phyloP scores from a whole-genome alignment of 2,113 vertebrate species.

The Austrofundulus limnaeus region DNA sequence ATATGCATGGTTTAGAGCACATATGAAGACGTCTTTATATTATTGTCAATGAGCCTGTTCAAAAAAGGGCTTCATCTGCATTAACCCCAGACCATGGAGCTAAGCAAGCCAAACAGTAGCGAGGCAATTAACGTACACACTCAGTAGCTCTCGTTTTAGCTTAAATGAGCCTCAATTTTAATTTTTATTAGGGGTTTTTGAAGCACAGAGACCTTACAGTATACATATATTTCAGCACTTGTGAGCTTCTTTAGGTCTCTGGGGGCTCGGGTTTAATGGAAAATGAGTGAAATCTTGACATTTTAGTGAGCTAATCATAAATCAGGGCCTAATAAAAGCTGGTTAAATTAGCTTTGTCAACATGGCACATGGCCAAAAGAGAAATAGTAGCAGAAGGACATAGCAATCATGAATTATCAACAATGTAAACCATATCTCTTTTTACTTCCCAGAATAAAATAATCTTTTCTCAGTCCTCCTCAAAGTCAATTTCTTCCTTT shows the following conservation, averaged over 20 bases:
- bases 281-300: slow-evolving; percentile 50
- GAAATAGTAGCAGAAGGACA: slow-evolving; percentile 16
- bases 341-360: slow-evolving; percentile 79
- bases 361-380: slow-evolving; percentile 57
- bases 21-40: slow-evolving; percentile 61
- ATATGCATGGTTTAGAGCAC: slow-evolving; percentile 66
- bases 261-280: slow-evolving; percentile 21
- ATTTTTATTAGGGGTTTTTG: slow-evolving; percentile 56
- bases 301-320: slow-evolving; percentile 63
- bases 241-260: slow-evolving; percentile 16
- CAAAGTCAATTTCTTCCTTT: slow-evolving; percentile 22
- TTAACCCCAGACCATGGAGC: slow-evolving; percentile 16
- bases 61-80: slow-evolving; percentile 39
- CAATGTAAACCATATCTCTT: slow-evolving; percentile 38
- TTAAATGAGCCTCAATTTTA: slow-evolving; percentile 61
- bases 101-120: slow-evolving; percentile 37
- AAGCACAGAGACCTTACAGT: slow-evolving; percentile 16
- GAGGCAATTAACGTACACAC: slow-evolving; percentile 60
- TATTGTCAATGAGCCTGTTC: slow-evolving; percentile 60
- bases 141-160: slow-evolving; percentile 53
- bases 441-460: slow-evolving; percentile 44
- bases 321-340: slow-evolving; percentile 72
- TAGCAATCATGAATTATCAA: slow-evolving; percentile 51
- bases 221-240: background rate
- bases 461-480: slow-evolving; percentile 8